Base-by-base conservation (phyloP, 2,888 invertebrate genomes). In the Silvanus unidentatus region DNA sequence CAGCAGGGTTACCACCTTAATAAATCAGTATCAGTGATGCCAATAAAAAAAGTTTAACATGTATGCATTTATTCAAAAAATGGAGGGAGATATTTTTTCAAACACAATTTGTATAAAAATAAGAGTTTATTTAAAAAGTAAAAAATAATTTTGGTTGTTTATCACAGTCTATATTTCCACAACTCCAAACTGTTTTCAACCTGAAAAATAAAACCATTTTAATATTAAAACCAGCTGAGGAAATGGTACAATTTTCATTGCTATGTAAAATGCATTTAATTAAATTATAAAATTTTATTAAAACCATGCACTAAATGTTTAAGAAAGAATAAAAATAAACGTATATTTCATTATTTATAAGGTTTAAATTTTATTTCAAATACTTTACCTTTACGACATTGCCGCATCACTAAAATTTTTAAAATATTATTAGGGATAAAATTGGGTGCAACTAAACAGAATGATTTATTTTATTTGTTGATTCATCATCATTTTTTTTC, bases 281-380 rank as follows among this genome's bases (percentile, higher is more conserved):
- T n/a, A 36, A 29, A 36, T 40, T 28, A 27, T 35, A 40, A 15
- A 16, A 29, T 34, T 30, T 40, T 42, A 36, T 41, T 22, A 35
- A 42, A 11, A 14, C 27, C 49, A 49, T 49, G 48, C 48, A 47
- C 38, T 43, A 46, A 43, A 28, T 13, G 39, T 51, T 51, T 46
- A 49, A 52, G 47, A 38, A 44, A 52, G 45, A 50, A 50, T 42
- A 42, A 43, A 42, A 46, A 37, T 28, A 43, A 44, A 44, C 41
- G 40, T 37, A 43, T 41, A 43, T 40, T 44, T 47, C n/a, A n/a
- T 38, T 63, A 46, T 32, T 16, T 35, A 44, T 37, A 39, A 41
- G 13, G 43, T 48, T 50, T 37, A 40, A 45, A 28, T 36, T 40
- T 22, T 39, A 14, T 30, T 16, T 45, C 46, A 46, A 28, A 40